A percentile compares a stretch with the other conserved stretches of the same genome.
phyloP scores from a whole-genome alignment of 1,140 invertebrate genomes.

The Brachionus asplanchnoidis region DNA sequence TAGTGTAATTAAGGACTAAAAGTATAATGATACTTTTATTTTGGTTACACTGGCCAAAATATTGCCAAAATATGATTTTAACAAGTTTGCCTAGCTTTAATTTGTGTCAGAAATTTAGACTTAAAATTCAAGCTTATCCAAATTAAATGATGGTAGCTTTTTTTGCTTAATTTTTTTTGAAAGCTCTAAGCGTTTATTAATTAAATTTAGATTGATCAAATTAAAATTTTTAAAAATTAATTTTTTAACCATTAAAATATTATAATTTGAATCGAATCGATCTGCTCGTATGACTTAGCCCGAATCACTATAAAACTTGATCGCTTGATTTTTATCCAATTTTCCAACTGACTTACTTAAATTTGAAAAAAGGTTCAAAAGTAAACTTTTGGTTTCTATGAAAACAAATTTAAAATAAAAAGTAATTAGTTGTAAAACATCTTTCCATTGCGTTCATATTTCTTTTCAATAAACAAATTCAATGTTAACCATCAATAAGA shows the following conservation, averaged over 20 bases:
- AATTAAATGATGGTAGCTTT: neutral
- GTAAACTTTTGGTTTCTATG: neutral
- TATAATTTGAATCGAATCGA: too few species aligned
- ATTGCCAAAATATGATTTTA: neutral
- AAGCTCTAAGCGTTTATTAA: neutral
- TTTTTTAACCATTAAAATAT: too few species aligned
- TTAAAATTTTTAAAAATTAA: neutral
- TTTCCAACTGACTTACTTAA: neutral
- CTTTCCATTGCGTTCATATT: neutral
- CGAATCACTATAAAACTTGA: neutral
- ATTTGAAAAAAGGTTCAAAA: neutral
- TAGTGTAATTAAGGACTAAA: neutral
- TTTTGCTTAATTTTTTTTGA: neutral
- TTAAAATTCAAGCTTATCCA: neutral
- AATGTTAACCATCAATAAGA: neutral
- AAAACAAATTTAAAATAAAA: neutral
- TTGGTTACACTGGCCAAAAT: neutral
- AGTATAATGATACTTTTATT: neutral
- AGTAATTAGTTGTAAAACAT: neutral
- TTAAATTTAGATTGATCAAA: neutral
- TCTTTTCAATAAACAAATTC: neutral
- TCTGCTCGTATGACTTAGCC: too few species aligned
- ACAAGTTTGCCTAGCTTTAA: neutral
- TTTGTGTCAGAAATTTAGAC: neutral
- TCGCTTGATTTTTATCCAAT: neutral